Percentiles rank a stretch among this genome's conserved stretches.
Conservation (phyloP, 1,140 invertebrate genomes). For the Saccostrea echinata region DNA sequence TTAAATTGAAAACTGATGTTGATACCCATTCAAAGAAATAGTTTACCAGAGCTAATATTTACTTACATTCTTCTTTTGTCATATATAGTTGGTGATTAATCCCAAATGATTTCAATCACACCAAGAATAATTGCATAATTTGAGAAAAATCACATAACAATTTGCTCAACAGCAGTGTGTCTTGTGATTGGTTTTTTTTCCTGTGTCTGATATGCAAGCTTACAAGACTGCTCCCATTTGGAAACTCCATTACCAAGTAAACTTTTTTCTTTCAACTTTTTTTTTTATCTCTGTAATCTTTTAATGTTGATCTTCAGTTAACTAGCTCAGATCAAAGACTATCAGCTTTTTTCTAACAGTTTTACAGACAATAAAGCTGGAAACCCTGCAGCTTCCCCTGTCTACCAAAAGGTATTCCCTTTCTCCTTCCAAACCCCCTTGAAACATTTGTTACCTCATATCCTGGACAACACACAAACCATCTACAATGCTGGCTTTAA, state of each 20-base stretch:
- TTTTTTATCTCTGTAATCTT: conserved; percentile 39
- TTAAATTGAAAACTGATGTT: neutral
- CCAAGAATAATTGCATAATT: conserved; percentile 37
- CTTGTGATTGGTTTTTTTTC: conserved; percentile 23
- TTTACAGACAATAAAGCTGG: conserved; percentile 23
- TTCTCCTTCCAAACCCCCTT: conserved; percentile 18
- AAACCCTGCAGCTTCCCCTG: conserved; percentile 10
- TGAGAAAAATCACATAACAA: conserved; percentile 37
- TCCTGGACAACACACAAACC: neutral
- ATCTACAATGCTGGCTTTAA: neutral
- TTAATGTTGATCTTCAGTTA: conserved; percentile 37
- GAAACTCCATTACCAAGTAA: conserved; percentile 32
- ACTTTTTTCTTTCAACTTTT: conserved; percentile 35
- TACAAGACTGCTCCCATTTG: conserved; percentile 31
- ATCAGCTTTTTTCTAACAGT: conserved; percentile 29
- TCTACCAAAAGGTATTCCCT: conserved; percentile 27
- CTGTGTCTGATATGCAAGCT: neutral
- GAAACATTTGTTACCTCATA: conserved; percentile 18
- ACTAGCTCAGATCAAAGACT: conserved; percentile 38
- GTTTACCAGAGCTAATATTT: conserved; percentile 12
- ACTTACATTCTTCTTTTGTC: conserved; percentile 31
- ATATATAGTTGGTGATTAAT: conserved; percentile 27
- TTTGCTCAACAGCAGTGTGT: conserved; percentile 30
- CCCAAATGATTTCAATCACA: conserved; percentile 38
- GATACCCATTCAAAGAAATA: neutral